These are phyloP conservation scores for Noctilio leporinus DNA, from an alignment of 2,113 vertebrate genomes.

Conservation along the genomic window DNA sequence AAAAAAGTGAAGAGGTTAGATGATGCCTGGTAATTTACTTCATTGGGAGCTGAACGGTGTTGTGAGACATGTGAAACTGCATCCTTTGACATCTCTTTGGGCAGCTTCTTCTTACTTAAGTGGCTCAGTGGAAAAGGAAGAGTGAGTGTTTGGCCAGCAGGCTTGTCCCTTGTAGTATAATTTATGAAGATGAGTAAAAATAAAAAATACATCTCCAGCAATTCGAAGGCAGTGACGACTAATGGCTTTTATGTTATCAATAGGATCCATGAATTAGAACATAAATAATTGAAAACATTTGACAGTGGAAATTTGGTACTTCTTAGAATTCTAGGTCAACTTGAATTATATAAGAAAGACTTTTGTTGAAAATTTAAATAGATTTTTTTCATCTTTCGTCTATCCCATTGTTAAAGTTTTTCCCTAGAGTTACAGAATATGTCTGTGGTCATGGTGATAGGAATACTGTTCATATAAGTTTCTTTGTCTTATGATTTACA, in stretches of 20 bases:
- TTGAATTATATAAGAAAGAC: slow-evolving; percentile 11
- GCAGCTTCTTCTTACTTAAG: not conserved
- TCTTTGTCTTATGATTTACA: not conserved
- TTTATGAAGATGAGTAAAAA: not conserved
- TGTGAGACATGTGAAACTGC: not conserved
- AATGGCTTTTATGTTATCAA: not conserved
- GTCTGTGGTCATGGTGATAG: not conserved
- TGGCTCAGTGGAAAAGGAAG: not conserved
- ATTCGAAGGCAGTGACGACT: not conserved
- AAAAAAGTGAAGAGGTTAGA: not conserved
- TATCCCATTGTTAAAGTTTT: not conserved
- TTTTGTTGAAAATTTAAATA: not conserved
- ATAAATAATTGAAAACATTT: slow-evolving; percentile 27
- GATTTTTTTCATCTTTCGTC: slow-evolving; percentile 22
- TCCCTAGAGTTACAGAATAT: not conserved
- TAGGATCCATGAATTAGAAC: not conserved
- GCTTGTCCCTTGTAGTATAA: not conserved
- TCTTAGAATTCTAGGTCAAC: not conserved
- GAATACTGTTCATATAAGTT: not conserved
- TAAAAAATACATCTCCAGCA: not conserved
- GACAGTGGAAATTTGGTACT: not conserved
- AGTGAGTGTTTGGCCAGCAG: not conserved
- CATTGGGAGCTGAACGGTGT: not conserved
- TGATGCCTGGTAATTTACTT: not conserved
- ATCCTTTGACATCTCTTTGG: not conserved